Percentiles rank a stretch among this genome's conserved stretches.
Evolutionary conservation across 2,113 vertebrate species (phyloP).

Genomic region (Chloebia gouldiae): DNA sequence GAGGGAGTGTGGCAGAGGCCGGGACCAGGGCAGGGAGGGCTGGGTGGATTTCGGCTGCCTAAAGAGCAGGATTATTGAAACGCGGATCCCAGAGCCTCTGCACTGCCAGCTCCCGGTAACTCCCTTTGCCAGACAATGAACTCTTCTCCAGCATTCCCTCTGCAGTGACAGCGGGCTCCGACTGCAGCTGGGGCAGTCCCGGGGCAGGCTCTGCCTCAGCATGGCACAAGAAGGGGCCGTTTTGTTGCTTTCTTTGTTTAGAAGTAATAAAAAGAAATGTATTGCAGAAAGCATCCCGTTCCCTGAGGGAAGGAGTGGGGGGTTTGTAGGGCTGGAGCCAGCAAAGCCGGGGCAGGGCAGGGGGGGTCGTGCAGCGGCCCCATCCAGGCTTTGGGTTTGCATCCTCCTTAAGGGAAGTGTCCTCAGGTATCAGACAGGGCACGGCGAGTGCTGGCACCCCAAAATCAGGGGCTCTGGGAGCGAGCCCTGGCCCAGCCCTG

Average conservation of each 20-base stretch:
- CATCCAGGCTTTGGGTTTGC: not conserved
- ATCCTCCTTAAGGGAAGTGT: not conserved
- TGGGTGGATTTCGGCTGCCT: not conserved
- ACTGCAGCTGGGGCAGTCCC: not conserved
- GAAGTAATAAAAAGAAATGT: not conserved
- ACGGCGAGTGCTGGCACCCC: rapidly evolving
- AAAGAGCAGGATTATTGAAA: not conserved
- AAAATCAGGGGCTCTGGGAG: not conserved
- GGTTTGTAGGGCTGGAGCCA: not conserved
- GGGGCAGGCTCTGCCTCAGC: not conserved
- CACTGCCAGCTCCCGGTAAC: not conserved
- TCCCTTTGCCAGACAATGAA: not conserved
- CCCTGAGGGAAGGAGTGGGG: not conserved
- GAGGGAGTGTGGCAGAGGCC: not conserved
- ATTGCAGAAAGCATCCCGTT: not conserved
- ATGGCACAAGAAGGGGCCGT: rapidly evolving
- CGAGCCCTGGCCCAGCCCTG: rapidly evolving
- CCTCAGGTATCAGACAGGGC: rapidly evolving
- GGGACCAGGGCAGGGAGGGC: not conserved
- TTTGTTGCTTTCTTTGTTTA: not conserved
- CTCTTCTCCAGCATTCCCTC: not conserved
- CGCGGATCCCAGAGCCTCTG: not conserved
- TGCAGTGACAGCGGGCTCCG: not conserved
- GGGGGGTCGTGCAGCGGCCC: not conserved
- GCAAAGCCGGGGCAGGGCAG: not conserved